Conservation (phyloP, 35 echinoderm and acorn worm species). For the Lytechinus pictus region DNA sequence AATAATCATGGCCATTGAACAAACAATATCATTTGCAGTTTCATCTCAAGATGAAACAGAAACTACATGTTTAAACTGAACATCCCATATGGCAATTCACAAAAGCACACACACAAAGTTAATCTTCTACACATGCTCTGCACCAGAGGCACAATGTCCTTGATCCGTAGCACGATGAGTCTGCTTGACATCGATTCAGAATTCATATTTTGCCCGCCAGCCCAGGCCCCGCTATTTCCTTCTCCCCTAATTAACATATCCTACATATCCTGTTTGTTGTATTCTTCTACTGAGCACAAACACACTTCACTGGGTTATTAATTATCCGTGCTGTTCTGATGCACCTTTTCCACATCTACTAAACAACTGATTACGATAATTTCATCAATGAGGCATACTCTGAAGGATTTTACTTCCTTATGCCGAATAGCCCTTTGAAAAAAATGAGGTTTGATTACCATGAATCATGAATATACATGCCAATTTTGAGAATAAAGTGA, state of each 20-base stretch:
- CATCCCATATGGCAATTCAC: background rate
- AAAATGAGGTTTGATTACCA: background rate
- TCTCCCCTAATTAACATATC: constrained; percentile 45
- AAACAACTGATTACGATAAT: background rate
- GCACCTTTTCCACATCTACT: background rate
- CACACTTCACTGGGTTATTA: background rate
- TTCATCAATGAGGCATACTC: too few relatives aligned
- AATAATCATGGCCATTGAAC: background rate
- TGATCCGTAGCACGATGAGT: constrained; percentile 21
- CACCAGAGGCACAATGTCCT: constrained; percentile 7
- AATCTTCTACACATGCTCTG: background rate
- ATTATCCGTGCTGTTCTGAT: background rate
- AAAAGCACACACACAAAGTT: background rate
- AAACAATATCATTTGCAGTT: background rate
- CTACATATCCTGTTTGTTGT: constrained; percentile 48
- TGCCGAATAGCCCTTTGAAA: background rate
- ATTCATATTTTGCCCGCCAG: constrained; percentile 1
- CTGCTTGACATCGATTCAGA: constrained; percentile 5
- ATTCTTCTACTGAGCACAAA: background rate
- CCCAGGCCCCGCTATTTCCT: constrained; percentile 17
- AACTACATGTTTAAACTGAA: background rate
- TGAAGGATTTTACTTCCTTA: background rate
- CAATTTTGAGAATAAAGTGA: too few relatives aligned
- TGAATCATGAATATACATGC: background rate
- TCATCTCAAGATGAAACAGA: background rate